Percentiles rank a stretch among this genome's conserved stretches.
phyloP scores from a whole-genome alignment of 1,140 invertebrate species.

The Linepithema humile region DNA sequence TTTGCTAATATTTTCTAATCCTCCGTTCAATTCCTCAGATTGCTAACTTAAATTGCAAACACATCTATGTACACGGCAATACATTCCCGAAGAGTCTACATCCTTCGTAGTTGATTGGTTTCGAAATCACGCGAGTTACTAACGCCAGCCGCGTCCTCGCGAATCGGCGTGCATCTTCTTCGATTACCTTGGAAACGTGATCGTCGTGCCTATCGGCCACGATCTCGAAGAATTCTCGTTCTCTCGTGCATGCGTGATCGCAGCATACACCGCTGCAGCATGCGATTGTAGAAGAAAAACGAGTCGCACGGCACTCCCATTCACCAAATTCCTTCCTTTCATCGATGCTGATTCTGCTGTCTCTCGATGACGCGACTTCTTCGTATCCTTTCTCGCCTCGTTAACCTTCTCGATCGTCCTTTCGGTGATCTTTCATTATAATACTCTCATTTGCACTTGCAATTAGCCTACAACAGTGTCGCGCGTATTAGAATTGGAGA shows the following conservation, averaged over 20 bases:
- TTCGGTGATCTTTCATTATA: neutral
- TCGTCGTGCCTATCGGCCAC: conserved; percentile 30
- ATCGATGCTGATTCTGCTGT: conserved; percentile 72
- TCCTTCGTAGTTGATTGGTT: conserved; percentile 5
- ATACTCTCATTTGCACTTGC: too few relatives aligned
- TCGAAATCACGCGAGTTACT: conserved; percentile 1
- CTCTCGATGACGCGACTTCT: conserved; percentile 62
- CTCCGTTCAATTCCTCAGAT: too few relatives aligned
- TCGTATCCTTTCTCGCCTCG: conserved; percentile 46
- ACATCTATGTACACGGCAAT: too few relatives aligned
- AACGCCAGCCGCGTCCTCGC: neutral
- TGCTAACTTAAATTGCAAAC: too few relatives aligned
- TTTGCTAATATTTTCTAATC: too few relatives aligned
- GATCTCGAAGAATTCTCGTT: conserved; percentile 60
- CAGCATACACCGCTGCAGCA: neutral
- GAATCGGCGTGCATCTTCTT: conserved; percentile 35
- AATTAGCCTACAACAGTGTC: too few relatives aligned
- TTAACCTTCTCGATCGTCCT: neutral
- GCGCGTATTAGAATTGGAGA: too few relatives aligned
- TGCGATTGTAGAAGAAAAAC: conserved; percentile 67
- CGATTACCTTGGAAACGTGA: conserved; percentile 58
- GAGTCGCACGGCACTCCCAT: conserved; percentile 78
- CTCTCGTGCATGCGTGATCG: conserved; percentile 23
- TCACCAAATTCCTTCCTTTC: conserved; percentile 82
- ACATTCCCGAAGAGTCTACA: neutral